Conservation (phyloP, 1,140 invertebrate genomes). For the Chironomus tepperi region DNA sequence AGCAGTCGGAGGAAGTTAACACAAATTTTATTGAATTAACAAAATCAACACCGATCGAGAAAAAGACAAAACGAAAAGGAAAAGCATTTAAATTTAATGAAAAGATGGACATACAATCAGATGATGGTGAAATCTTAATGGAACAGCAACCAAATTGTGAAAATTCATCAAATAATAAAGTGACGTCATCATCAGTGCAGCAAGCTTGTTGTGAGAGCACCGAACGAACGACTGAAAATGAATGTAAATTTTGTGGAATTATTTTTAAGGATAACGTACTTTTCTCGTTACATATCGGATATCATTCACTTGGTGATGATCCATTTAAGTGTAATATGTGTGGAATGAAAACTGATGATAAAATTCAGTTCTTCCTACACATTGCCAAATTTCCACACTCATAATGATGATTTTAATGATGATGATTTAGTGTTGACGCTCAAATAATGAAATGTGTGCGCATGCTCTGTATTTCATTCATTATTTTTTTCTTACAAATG, state of each 20-base stretch:
- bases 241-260: constrained; percentile 83
- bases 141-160: constrained; percentile 28
- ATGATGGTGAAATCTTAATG: neutral
- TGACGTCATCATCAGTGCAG: neutral
- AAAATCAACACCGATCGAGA: neutral
- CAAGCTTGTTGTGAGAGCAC: constrained; percentile 21
- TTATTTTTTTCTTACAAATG: too few species aligned
- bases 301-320: constrained; percentile 73
- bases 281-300: constrained; percentile 94
- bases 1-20: neutral
- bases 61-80: constrained; percentile 5
- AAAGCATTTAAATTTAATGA: constrained; percentile 21
- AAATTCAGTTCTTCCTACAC: constrained; percentile 85
- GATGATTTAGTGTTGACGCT: too few species aligned
- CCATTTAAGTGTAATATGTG: constrained; percentile 95
- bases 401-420: constrained; percentile 33
- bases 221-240: constrained; percentile 29
- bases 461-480: too few species aligned
- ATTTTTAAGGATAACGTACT: constrained; percentile 82
- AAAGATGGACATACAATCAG: neutral
- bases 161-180: constrained; percentile 26
- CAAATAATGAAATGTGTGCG: too few species aligned
- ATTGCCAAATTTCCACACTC: constrained; percentile 74
- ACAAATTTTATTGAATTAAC: neutral
- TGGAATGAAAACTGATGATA: constrained; percentile 70